A percentile compares a stretch with the other conserved stretches of the same genome.
phyloP scores from a whole-genome alignment of 2,888 invertebrate genomes.

The Athetis lepigone region DNA sequence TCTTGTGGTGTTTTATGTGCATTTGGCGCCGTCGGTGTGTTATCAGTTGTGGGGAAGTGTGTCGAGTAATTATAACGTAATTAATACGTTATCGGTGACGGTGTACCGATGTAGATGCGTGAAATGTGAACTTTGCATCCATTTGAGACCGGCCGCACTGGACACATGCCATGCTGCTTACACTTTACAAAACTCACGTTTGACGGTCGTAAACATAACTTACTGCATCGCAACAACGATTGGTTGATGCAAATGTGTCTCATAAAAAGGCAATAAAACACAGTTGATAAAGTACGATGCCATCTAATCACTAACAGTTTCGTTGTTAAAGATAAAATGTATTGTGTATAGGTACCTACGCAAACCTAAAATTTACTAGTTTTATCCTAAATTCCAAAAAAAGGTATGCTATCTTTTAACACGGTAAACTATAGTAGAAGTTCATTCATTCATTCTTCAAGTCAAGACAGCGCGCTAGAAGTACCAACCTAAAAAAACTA shows the following conservation, averaged over 20 bases:
- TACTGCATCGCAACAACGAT: constrained; percentile 42
- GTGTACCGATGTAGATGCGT: constrained; percentile 68
- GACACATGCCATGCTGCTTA: constrained; percentile 63
- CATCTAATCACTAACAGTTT: constrained; percentile 56
- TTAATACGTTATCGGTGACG: constrained; percentile 85
- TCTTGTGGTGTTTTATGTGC: constrained; percentile 75
- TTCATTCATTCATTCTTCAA: too few species aligned
- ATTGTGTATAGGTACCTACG: too few species aligned
- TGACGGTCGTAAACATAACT: constrained; percentile 42
- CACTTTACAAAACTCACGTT: constrained; percentile 54
- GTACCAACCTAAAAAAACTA: constrained; percentile 41
- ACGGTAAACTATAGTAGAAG: too few species aligned
- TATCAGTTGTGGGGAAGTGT: constrained; percentile 85
- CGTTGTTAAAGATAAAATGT: constrained; percentile 49
- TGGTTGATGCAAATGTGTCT: constrained; percentile 47
- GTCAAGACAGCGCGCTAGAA: not conserved
- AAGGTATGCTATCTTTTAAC: too few species aligned
- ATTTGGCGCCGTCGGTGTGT: constrained; percentile 78
- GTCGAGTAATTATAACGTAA: constrained; percentile 88
- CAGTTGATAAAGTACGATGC: constrained; percentile 51
- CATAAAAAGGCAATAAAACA: constrained; percentile 56
- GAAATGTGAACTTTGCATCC: constrained; percentile 82
- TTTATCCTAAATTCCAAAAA: constrained; percentile 7
- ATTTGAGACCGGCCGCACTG: constrained; percentile 61
- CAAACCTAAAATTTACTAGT: constrained; percentile 20